A percentile compares a stretch with the other conserved stretches of the same genome.
Conservation (phyloP, 2,888 invertebrate genomes). For the Troilus luridus region DNA sequence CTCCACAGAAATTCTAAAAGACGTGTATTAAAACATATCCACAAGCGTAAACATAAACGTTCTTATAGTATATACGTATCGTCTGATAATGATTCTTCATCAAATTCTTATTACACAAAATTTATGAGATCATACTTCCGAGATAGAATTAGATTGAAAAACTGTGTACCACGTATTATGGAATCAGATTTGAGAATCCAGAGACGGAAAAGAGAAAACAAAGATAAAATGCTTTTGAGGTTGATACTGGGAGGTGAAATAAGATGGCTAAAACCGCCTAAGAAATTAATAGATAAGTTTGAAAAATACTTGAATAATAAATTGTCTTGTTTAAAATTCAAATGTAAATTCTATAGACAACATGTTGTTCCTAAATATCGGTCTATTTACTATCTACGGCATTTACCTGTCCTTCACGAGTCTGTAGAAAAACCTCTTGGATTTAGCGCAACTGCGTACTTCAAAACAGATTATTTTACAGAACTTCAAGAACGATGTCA, state of each 20-base stretch:
- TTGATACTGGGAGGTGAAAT: not conserved
- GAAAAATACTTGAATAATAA: not conserved
- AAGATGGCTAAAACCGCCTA: not conserved
- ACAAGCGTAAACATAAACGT: not conserved
- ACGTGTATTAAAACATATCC: not conserved
- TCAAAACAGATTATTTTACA: not conserved
- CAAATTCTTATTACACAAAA: not conserved
- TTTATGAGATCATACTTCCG: not conserved
- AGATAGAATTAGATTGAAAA: not conserved
- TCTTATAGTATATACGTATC: not conserved
- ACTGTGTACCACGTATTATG: not conserved
- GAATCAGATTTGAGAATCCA: not conserved
- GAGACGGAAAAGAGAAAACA: not conserved
- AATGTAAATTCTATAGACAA: not conserved
- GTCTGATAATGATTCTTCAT: constrained; percentile 12
- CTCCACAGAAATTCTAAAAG: not conserved
- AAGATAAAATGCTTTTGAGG: not conserved
- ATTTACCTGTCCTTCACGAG: not conserved
- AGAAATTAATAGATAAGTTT: not conserved
- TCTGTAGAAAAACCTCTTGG: not conserved
- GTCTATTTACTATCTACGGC: not conserved
- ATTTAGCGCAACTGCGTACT: not conserved
- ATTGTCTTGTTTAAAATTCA: not conserved
- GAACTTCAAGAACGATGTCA: not conserved
- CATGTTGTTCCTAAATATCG: not conserved